Evolutionary conservation across 2,797 vertebrate genomes (phyloP).

Genomic region (Enoplosus armatus): DNA sequence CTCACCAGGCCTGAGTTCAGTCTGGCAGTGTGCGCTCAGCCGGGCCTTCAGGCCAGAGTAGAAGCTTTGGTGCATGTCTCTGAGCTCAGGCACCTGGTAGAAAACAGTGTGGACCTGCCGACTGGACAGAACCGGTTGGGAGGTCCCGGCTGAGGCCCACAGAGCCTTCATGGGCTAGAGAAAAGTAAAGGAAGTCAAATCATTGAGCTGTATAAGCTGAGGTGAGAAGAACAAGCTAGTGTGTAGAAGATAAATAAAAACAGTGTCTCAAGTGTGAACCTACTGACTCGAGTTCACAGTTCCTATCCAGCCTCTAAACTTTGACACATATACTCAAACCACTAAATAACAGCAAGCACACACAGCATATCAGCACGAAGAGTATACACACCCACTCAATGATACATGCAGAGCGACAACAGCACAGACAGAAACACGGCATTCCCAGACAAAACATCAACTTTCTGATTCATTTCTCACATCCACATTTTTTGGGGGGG

Average conservation of each 20-base stretch:
- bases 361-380: background rate
- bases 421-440: background rate
- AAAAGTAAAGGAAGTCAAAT: rapidly evolving
- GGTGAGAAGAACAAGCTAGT: background rate
- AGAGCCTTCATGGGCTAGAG: slow-evolving; percentile 86
- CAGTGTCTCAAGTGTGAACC: slow-evolving; percentile 28
- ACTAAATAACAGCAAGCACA: background rate
- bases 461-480: slow-evolving; percentile 17
- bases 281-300: background rate
- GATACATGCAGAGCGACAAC: background rate
- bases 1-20: background rate
- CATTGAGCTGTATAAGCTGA: background rate
- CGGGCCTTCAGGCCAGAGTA: slow-evolving; percentile 71
- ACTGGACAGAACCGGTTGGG: slow-evolving; percentile 84
- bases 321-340: slow-evolving; percentile 5
- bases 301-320: background rate
- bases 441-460: background rate
- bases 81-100: slow-evolving; percentile 86
- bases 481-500: background rate
- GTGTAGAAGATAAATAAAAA: background rate
- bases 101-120: slow-evolving; percentile 85
- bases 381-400: background rate
- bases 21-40: slow-evolving; percentile 41
- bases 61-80: slow-evolving; percentile 81
- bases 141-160: slow-evolving; percentile 84